Base-by-base conservation (phyloP, 2,888 invertebrate genomes). In the Catotricha subobsoleta region DNA sequence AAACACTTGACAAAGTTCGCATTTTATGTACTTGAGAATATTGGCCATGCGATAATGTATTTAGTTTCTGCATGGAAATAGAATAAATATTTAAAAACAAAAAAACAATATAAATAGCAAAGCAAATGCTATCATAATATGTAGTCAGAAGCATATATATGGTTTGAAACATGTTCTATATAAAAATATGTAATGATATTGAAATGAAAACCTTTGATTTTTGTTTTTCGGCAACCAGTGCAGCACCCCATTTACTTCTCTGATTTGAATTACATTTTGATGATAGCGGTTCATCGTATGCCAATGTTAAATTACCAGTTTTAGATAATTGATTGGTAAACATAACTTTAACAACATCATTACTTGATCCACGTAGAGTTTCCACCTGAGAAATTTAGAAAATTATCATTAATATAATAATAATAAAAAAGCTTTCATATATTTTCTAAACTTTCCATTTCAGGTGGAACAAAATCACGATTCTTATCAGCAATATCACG, bases 391-490 rank as follows among this genome's bases (percentile, higher is more conserved):
- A 20, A 19, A 19, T 19, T 18, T 18, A 34, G 2, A 7, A 23
- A 23, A n/a, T 19, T 13, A 3, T 10, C 12, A 15, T 21, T 7
- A 21, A 18, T 3, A 19, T 19, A 12, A 5, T 31, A 16, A 33
- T 10, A 45, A 35, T 23, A 35, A 29, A 29, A 9, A 29, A 29
- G n/a, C 29, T 9, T 9, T 29, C 4, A 7, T n/a, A n/a, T 12
- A 29, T 29, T 29, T 29, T 19, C 9, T 13, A 23, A 23, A 12
- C 23, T 18, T 21, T 86, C 80, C 66, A 92, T 76, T 66, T 92
- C 92, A 1, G 83, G 82, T 1, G 90, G 82, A 12, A 91, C 67
- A 54, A 88, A 88, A 57, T 92, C 91, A 41, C 86, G 76, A 63
- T 94, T 94, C 59, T 84, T 87, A 51, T 83, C 81, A 19, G 83